Evolutionary conservation across 1,140 invertebrate species (phyloP), one percentile per base, ranked within the genome.

Genomic region (Drosophila micromelanica): DNA sequence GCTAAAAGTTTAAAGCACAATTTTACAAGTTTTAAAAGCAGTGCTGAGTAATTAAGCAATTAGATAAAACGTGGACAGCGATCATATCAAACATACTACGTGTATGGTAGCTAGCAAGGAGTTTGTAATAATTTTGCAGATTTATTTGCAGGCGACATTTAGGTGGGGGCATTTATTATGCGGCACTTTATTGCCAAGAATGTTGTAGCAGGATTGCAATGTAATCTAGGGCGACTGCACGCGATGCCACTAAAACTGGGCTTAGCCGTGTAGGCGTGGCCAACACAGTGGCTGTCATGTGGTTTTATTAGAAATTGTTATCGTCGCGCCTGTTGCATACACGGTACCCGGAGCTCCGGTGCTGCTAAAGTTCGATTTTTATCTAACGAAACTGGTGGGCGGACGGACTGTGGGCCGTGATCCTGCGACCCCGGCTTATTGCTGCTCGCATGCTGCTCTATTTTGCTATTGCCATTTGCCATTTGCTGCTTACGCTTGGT

Each of bases 231-330:
- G 6, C 32, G 42, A 73, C 63, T 68, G 63, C 70, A 73, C 64
- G 67, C 73, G 35, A 12, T 20, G 30, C 30, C 15, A 32, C 49
- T 79, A 68, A 73, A 69, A 76, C 23, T 15, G 55, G 71, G 46
- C 61, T 71, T 52, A 74, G 54, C 13, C 38, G n/a, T 55, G 38
- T 43, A 32, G 38, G 60, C 37, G 60, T 46, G 42, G 55, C 59
- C 51, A 69, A 68, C 52, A 55, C 35, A 13, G 37, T 62, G 61
- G 67, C 78, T 87, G 82, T 87, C 82, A 87, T 87, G 82, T 46
- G 82, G 82, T 82, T 87, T 87, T 87, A 87, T 87, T 87, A 87
- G 82, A 87, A 87, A 87, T 87, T 82, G 82, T 87, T 87, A 87
- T 87, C 82, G 67, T 68, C 60, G 76, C 55, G 81, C 81, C 81